Percentiles rank a stretch among this genome's conserved stretches.
Conservation (phyloP, 2,888 invertebrate species). For the Mythimna ferrago region DNA sequence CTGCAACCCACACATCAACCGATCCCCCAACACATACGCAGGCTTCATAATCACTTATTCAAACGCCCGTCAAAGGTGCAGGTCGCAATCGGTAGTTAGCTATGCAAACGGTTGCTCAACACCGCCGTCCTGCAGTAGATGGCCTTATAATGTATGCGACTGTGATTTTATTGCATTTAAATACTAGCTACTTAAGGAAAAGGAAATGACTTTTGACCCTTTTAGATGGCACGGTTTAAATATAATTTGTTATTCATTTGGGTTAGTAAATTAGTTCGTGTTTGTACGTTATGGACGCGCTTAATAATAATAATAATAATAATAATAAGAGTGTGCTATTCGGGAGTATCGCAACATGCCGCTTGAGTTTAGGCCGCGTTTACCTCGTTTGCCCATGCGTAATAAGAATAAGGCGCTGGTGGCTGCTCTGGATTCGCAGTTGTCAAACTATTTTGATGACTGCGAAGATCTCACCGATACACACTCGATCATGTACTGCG, state of each 20-base stretch:
- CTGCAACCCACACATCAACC: background rate
- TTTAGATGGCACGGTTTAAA: constrained; percentile 8
- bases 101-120: constrained; percentile 53
- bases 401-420: too few relatives aligned
- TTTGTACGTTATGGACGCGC: background rate
- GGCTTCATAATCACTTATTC: constrained; percentile 8
- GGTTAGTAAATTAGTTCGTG: constrained; percentile 2
- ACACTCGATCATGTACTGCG: too few relatives aligned
- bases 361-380: too few relatives aligned
- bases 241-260: background rate
- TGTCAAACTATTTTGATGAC: too few relatives aligned
- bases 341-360: too few relatives aligned
- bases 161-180: constrained; percentile 40
- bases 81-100: constrained; percentile 36
- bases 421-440: too few relatives aligned
- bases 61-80: constrained; percentile 45
- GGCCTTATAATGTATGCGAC: constrained; percentile 34
- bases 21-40: background rate
- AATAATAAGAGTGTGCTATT: too few relatives aligned
- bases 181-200: constrained; percentile 15
- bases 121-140: constrained; percentile 27
- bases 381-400: too few relatives aligned
- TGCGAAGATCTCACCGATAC: too few relatives aligned
- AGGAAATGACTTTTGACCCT: constrained; percentile 42
- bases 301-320: too few relatives aligned